Conservation (phyloP, 1,140 invertebrate species). For the Drosophila grimshawi region DNA sequence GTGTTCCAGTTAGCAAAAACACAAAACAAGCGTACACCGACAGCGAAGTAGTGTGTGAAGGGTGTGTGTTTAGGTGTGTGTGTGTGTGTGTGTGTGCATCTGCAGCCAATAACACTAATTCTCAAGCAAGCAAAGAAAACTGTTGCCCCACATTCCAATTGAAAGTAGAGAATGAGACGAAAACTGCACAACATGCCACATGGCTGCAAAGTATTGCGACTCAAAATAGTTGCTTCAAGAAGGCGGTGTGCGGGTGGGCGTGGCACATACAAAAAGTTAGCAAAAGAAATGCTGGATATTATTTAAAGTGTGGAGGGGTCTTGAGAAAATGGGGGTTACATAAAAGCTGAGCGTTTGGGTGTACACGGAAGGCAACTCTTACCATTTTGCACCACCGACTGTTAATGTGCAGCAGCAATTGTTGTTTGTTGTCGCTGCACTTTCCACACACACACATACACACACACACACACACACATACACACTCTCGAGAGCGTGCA, state of each 20-base stretch:
- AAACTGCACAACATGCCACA: conserved; percentile 53
- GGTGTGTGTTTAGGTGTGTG: neutral
- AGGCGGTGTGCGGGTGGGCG: conserved; percentile 38
- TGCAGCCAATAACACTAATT: conserved; percentile 60
- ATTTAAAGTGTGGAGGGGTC: conserved; percentile 45
- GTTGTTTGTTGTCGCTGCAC: conserved; percentile 28
- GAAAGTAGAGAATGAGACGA: conserved; percentile 30
- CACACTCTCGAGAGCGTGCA: conserved; percentile 46
- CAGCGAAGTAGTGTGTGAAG: conserved; percentile 11
- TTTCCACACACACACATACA: conserved; percentile 21
- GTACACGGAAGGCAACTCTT: neutral
- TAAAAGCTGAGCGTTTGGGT: conserved; percentile 77
- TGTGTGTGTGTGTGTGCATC: conserved; percentile 25
- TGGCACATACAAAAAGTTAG: conserved; percentile 40
- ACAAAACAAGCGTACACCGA: conserved; percentile 16
- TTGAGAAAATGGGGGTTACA: conserved; percentile 32
- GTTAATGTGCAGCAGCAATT: conserved; percentile 25
- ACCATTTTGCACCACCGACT: conserved; percentile 30
- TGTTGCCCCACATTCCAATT: conserved; percentile 8
- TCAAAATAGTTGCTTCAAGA: conserved; percentile 41
- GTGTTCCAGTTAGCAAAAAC: conserved; percentile 34
- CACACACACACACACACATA: neutral
- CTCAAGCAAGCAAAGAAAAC: conserved; percentile 41
- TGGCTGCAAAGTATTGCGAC: conserved; percentile 75
- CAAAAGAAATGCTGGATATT: conserved; percentile 66